Evolutionary conservation across 2,797 vertebrate species (phyloP).

Genomic region (Bothrops alternatus): DNA sequence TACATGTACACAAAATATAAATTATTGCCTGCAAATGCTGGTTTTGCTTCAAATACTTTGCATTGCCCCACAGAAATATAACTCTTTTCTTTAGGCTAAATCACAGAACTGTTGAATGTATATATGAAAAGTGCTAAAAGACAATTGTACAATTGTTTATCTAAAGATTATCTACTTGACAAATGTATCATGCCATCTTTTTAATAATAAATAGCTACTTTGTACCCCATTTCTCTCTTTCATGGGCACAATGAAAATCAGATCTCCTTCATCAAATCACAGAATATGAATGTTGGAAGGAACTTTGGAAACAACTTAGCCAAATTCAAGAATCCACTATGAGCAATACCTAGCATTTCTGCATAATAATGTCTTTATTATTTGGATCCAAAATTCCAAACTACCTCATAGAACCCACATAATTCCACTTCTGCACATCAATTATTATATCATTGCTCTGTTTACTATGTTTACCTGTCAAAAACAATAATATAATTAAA

Average conservation of each 20-base stretch:
- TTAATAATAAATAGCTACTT: not conserved
- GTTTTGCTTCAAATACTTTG: not conserved
- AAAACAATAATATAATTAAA: not conserved
- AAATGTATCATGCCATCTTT: not conserved
- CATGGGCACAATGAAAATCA: not conserved
- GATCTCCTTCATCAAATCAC: not conserved
- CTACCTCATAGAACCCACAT: not conserved
- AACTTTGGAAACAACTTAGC: not conserved
- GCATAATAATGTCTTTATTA: not conserved
- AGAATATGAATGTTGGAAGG: not conserved
- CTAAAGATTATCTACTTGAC: not conserved
- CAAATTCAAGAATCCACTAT: not conserved
- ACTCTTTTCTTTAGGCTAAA: not conserved
- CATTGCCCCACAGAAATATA: not conserved
- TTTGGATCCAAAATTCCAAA: not conserved
- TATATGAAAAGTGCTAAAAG: not conserved
- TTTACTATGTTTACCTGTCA: not conserved
- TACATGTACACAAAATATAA: not conserved
- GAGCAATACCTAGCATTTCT: not conserved
- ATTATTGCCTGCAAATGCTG: not conserved
- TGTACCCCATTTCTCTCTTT: not conserved
- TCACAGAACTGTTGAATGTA: not conserved
- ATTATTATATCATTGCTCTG: not conserved
- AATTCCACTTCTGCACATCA: not conserved
- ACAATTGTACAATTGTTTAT: not conserved